Conservation (phyloP, 2,797 vertebrate genomes). For the Anabacerthia variegaticeps region DNA sequence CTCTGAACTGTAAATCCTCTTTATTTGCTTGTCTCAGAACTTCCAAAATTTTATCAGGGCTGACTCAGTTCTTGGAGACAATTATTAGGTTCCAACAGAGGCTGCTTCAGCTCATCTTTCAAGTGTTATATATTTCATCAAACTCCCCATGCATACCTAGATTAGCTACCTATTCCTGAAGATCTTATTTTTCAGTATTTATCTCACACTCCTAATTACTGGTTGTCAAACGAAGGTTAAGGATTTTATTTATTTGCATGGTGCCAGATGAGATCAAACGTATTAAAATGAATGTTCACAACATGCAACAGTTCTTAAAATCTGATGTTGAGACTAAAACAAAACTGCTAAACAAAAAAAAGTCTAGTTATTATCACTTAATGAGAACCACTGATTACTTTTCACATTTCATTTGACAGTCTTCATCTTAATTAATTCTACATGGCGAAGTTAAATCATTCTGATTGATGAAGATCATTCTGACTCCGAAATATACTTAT, state of each 20-base stretch:
- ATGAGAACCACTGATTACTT: conserved; percentile 58
- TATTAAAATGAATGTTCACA: conserved; percentile 24
- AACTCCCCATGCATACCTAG: background rate
- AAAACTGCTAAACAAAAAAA: conserved; percentile 20
- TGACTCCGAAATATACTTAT: background rate
- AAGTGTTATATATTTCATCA: background rate
- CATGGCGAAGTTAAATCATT: conserved; percentile 29
- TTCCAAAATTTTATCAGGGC: background rate
- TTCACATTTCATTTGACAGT: conserved; percentile 40
- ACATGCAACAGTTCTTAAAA: conserved; percentile 8
- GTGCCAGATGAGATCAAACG: background rate
- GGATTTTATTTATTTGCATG: conserved; percentile 31
- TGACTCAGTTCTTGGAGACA: background rate
- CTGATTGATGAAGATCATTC: conserved; percentile 30
- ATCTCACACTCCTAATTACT: background rate
- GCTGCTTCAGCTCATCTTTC: background rate
- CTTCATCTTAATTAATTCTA: conserved; percentile 44
- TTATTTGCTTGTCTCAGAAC: background rate
- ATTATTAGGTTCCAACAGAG: background rate
- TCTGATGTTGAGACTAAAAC: conserved; percentile 20
- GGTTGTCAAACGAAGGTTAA: conserved; percentile 31
- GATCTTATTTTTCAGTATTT: background rate
- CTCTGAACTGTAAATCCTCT: background rate
- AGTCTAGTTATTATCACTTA: conserved; percentile 22
- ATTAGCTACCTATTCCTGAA: conserved; percentile 24